A percentile compares a stretch with the other conserved stretches of the same genome.
Evolutionary conservation across 1,140 invertebrate genomes (phyloP).

Genomic region (Zaprionus gabonicus): DNA sequence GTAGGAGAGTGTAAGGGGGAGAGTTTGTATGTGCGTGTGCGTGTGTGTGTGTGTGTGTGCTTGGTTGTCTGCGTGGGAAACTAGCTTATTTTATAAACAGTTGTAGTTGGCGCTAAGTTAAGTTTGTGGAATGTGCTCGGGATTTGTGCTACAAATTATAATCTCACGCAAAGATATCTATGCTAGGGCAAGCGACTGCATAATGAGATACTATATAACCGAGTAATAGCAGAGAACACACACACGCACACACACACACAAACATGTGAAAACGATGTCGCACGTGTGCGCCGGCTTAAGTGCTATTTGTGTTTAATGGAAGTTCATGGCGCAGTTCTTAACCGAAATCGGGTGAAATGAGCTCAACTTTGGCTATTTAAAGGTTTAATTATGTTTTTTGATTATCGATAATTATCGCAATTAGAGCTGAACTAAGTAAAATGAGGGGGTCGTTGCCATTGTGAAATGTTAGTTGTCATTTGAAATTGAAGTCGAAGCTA

Average conservation of each 20-base stretch:
- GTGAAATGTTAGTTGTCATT: neutral
- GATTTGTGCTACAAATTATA: slow-evolving; percentile 10
- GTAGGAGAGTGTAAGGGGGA: neutral
- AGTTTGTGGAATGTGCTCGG: slow-evolving; percentile 14
- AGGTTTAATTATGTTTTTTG: neutral
- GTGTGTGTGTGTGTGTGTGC: slow-evolving; percentile 14
- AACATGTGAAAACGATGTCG: neutral
- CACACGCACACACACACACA: neutral
- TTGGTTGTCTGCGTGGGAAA: slow-evolving; percentile 22
- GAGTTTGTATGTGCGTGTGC: slow-evolving; percentile 13
- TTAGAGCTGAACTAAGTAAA: neutral
- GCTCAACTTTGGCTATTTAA: neutral
- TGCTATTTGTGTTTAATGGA: neutral
- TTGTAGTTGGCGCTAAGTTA: slow-evolving; percentile 13
- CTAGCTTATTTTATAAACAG: slow-evolving; percentile 37
- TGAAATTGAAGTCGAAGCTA: neutral
- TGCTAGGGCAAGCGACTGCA: neutral
- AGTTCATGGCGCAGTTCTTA: neutral
- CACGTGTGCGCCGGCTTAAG: neutral
- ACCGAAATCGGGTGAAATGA: neutral
- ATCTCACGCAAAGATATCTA: slow-evolving; percentile 2
- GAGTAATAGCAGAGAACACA: neutral
- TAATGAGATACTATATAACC: slow-evolving; percentile 13
- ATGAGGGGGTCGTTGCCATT: neutral
- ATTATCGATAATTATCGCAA: neutral